Conservation (phyloP, 1,140 invertebrate genomes). For the Campodea augens region DNA sequence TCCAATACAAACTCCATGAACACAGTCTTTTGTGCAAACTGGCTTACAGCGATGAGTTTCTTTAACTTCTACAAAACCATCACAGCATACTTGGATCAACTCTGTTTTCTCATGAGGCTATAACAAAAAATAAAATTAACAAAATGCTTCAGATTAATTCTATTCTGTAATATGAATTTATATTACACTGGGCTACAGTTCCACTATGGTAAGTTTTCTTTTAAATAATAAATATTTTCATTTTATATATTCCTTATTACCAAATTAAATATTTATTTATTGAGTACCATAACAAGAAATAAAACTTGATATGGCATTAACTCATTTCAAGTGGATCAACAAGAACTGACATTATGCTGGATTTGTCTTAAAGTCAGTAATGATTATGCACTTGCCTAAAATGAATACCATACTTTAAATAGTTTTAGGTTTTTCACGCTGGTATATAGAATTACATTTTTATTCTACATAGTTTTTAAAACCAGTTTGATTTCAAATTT, state of each 20-base stretch:
- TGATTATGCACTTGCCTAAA: too few relatives aligned
- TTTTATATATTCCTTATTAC: neutral
- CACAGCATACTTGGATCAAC: constrained; percentile 65
- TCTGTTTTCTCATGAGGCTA: constrained; percentile 47
- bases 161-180: constrained; percentile 5
- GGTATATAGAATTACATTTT: too few relatives aligned
- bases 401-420: too few relatives aligned
- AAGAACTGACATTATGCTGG: neutral
- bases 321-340: neutral
- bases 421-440: too few relatives aligned
- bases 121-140: constrained; percentile 12
- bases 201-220: neutral
- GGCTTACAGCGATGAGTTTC: constrained; percentile 45
- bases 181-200: neutral
- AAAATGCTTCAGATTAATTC: too few relatives aligned
- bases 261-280: neutral
- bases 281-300: neutral
- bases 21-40: constrained; percentile 56
- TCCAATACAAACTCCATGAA: constrained; percentile 62
- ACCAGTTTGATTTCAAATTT: too few relatives aligned
- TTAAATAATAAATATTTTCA: constrained; percentile 1
- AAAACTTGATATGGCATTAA: neutral
- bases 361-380: too few relatives aligned
- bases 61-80: constrained; percentile 46
- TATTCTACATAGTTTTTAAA: too few relatives aligned